Conservation (phyloP, 1,140 invertebrate genomes). For the Temnothorax nylanderi region DNA sequence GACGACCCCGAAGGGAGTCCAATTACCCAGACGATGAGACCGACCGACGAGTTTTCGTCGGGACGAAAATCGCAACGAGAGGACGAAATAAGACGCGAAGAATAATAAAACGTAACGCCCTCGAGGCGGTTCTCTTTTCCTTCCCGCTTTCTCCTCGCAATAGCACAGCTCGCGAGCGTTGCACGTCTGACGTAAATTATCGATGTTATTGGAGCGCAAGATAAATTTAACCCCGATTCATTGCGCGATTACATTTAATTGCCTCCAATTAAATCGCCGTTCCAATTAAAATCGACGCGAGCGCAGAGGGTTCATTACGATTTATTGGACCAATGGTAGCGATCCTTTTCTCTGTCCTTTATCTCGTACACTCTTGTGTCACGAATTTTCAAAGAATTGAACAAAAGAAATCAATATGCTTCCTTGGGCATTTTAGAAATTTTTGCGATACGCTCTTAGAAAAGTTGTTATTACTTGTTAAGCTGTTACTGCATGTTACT, state of each 20-base stretch:
- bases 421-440: not conserved
- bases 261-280: slow-evolving; percentile 72
- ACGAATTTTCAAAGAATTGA: slow-evolving; percentile 21
- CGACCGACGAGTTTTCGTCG: slow-evolving; percentile 37
- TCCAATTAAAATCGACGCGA: slow-evolving; percentile 72
- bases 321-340: slow-evolving; percentile 56
- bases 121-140: not conserved
- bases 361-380: not conserved
- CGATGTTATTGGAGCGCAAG: slow-evolving; percentile 64
- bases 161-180: not conserved
- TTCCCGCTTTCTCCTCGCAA: not conserved
- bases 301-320: slow-evolving; percentile 56
- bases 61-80: not conserved
- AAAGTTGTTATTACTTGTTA: not conserved
- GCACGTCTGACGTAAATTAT: slow-evolving; percentile 57
- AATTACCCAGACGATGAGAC: slow-evolving; percentile 49
- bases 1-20: slow-evolving; percentile 30
- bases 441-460: not conserved
- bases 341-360: slow-evolving; percentile 28
- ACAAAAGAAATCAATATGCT: not conserved
- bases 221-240: slow-evolving; percentile 70
- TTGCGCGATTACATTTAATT: slow-evolving; percentile 74
- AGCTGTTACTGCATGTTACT: too few species aligned
- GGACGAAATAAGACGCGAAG: slow-evolving; percentile 31
- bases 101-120: slow-evolving; percentile 29